Evolutionary conservation across 2,797 vertebrate genomes (phyloP).

Genomic region (Myotis daubentonii): DNA sequence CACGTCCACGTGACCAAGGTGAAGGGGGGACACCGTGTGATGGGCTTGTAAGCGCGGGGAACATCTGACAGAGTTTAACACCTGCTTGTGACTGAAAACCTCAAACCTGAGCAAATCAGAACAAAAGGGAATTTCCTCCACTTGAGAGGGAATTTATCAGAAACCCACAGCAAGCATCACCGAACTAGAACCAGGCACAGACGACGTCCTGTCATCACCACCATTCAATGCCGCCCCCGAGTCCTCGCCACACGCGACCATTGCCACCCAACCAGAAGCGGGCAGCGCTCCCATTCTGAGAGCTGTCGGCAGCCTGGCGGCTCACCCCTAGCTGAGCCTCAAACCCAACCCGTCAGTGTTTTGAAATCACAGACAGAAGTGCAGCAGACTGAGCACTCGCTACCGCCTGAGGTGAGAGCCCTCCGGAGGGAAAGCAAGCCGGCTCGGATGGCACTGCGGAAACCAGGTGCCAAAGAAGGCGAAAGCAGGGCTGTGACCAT

Average conservation of each 20-base stretch:
- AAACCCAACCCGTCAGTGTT: neutral
- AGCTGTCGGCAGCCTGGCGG: neutral
- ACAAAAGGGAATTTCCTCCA: neutral
- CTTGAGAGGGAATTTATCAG: neutral
- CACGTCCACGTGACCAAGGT: no score
- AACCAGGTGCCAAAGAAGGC: neutral
- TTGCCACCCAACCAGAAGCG: neutral
- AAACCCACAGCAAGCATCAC: neutral
- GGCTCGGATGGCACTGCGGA: neutral
- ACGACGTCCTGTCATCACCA: neutral
- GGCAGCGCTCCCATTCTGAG: neutral
- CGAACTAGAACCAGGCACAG: neutral
- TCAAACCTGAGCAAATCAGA: neutral
- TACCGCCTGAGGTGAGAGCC: neutral
- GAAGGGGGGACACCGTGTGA: no score
- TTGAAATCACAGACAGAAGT: neutral
- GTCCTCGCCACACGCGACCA: neutral
- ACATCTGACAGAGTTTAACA: neutral
- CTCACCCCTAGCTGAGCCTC: neutral
- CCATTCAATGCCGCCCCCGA: neutral
- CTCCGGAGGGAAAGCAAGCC: neutral
- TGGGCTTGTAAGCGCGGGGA: neutral
- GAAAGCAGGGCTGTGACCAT: neutral
- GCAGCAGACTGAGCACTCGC: neutral
- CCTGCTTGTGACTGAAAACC: neutral